These are phyloP conservation scores for Acropternis orthonyx DNA, from an alignment of 2,797 vertebrate genomes.

Conservation along the genomic window DNA sequence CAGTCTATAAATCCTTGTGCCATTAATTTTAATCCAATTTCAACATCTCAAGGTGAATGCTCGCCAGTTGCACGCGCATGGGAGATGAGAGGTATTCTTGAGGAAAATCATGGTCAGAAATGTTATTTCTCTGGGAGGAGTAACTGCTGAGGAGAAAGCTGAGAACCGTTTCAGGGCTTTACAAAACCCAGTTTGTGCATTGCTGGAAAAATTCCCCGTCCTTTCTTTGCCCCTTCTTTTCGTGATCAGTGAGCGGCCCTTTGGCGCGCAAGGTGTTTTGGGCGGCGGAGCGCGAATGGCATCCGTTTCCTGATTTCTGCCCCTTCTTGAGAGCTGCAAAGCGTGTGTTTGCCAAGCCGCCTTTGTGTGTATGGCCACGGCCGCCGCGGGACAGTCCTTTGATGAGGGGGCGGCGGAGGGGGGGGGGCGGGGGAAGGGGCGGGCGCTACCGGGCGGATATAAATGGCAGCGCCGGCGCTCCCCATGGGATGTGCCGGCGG, in stretches of 20 bases:
- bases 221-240: too few species aligned
- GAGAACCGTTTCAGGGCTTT: not conserved
- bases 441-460: not conserved
- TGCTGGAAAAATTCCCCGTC: not conserved
- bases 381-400: not conserved
- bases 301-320: too few species aligned
- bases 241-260: fast-evolving
- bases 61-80: fast-evolving
- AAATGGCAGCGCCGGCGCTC: fast-evolving
- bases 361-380: too few species aligned
- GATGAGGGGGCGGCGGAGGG: not conserved
- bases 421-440: too few species aligned
- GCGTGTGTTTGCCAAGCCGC: too few species aligned
- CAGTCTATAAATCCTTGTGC: not conserved
- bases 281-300: fast-evolving
- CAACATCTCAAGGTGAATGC: not conserved
- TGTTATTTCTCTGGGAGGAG: not conserved
- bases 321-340: too few species aligned
- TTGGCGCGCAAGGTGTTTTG: fast-evolving
- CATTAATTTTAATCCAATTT: not conserved
- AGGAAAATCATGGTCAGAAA: not conserved
- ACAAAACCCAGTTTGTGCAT: fast-evolving
- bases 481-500: fast-evolving
- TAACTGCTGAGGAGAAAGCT: not conserved
- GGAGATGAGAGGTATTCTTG: not conserved